Conservation (phyloP, 1,140 invertebrate genomes). For the Drosophila pallidifrons region DNA sequence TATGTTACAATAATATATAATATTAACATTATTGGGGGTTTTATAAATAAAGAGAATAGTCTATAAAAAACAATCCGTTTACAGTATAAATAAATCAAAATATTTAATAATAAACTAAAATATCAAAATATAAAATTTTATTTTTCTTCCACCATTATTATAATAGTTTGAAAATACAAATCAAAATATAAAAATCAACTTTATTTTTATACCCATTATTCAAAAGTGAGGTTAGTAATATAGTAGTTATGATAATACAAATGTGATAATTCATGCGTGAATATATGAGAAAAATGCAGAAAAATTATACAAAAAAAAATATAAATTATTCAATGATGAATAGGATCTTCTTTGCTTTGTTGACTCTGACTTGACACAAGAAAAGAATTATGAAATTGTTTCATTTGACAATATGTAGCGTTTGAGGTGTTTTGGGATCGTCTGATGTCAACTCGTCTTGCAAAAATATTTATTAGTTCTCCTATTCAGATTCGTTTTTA, state of each 20-base stretch:
- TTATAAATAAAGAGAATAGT: not conserved
- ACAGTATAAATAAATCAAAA: not conserved
- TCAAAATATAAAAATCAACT: not conserved
- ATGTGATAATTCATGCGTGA: constrained; percentile 3
- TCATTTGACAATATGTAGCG: not conserved
- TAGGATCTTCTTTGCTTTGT: not conserved
- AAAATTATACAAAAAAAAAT: not conserved
- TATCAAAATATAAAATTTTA: no score
- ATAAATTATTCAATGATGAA: not conserved
- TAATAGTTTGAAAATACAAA: not conserved
- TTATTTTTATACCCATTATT: constrained; percentile 15
- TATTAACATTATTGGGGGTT: not conserved
- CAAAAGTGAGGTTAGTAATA: constrained; percentile 1
- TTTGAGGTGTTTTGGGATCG: not conserved
- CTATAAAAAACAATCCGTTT: not conserved
- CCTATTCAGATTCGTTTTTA: not conserved
- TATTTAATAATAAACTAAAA: constrained; percentile 1
- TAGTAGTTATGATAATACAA: constrained; percentile 1
- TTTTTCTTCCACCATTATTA: no score
- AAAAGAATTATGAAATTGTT: not conserved
- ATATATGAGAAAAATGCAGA: constrained; percentile 1
- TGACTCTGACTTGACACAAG: constrained; percentile 2
- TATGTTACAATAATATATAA: not conserved
- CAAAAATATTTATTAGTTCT: not conserved
- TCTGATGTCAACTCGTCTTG: not conserved